A percentile compares a stretch with the other conserved stretches of the same genome.
These are phyloP conservation scores for Drosophila paranaensis DNA, from an alignment of 2,888 invertebrate species.

Conservation along the genomic window DNA sequence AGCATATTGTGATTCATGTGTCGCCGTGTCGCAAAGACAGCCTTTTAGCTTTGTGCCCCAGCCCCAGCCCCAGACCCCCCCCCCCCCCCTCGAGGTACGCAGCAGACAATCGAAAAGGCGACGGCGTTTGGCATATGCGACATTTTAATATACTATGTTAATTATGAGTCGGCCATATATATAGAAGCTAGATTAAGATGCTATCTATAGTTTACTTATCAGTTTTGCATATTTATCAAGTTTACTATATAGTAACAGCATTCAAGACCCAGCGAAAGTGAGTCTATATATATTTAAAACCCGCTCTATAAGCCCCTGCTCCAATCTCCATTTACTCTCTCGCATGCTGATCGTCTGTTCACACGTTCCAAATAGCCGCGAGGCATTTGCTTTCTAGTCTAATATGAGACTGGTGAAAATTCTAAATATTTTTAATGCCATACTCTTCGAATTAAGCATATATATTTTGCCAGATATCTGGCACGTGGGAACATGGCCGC, in stretches of 20 bases:
- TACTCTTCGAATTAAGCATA: constrained; percentile 17
- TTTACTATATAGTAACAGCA: not conserved
- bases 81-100: not conserved
- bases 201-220: not conserved
- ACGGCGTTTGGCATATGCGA: constrained; percentile 40
- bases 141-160: constrained; percentile 27
- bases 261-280: constrained; percentile 42
- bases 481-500: constrained; percentile 38
- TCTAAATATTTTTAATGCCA: constrained; percentile 42
- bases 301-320: not conserved
- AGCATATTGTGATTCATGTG: constrained; percentile 83
- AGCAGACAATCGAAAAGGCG: constrained; percentile 50
- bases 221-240: not conserved
- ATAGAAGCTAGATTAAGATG: no score
- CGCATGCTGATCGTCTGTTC: constrained; percentile 21
- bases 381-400: constrained; percentile 47
- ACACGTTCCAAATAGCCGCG: constrained; percentile 50
- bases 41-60: constrained; percentile 43
- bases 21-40: constrained; percentile 71
- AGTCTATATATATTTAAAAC: not conserved
- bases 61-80: not conserved
- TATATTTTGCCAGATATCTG: constrained; percentile 34
- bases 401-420: constrained; percentile 27
- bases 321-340: constrained; percentile 5
- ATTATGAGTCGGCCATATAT: constrained; percentile 6